A percentile compares a stretch with the other conserved stretches of the same genome.
Conservation (phyloP, 1,140 invertebrate genomes). For the Drosophila lacteicornis region DNA sequence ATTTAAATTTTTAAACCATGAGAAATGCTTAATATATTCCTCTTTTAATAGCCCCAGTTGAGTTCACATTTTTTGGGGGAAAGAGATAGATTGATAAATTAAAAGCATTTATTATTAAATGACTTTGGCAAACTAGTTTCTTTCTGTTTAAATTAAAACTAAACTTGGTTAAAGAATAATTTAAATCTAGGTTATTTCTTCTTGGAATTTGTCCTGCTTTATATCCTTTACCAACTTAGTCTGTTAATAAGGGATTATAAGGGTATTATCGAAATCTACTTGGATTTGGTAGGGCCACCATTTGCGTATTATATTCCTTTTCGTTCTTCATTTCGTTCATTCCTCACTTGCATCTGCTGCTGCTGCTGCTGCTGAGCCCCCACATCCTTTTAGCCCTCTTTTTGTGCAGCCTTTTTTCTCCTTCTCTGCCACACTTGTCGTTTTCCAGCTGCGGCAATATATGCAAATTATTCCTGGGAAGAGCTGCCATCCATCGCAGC, state of each 20-base stretch:
- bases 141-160: too few species aligned
- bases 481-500: not conserved
- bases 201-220: not conserved
- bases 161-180: too few species aligned
- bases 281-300: not conserved
- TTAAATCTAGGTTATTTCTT: not conserved
- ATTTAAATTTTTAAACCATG: too few species aligned
- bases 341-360: constrained; percentile 39
- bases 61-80: too few species aligned
- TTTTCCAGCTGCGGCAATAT: constrained; percentile 36
- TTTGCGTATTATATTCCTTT: constrained; percentile 44
- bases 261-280: constrained; percentile 17
- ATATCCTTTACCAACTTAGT: not conserved
- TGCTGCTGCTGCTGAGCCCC: constrained; percentile 1
- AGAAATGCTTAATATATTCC: too few species aligned
- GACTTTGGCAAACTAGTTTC: too few species aligned
- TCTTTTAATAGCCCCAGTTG: too few species aligned
- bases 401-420: not conserved
- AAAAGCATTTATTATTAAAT: too few species aligned
- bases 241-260: not conserved
- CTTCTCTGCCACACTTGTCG: constrained; percentile 10
- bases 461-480: constrained; percentile 50
- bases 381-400: constrained; percentile 25
- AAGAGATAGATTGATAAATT: too few species aligned
- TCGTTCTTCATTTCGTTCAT: constrained; percentile 17